These are phyloP conservation scores for Betta splendens DNA, from an alignment of 2,797 vertebrate species.

Conservation along the genomic window DNA sequence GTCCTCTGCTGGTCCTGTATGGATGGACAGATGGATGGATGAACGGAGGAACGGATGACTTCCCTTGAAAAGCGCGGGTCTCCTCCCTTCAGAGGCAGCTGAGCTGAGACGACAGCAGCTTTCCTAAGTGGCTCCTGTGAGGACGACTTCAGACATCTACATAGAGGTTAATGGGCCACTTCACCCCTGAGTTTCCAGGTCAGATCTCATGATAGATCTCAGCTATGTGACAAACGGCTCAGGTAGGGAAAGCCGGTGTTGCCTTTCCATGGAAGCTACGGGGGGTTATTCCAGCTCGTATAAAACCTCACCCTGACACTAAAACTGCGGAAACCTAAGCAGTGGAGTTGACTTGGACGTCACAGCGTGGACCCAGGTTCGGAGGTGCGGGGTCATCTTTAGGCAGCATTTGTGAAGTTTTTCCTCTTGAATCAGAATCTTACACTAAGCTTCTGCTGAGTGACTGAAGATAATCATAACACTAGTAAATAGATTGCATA, in stretches of 20 bases:
- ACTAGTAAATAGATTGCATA: too few species aligned
- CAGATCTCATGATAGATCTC: constrained; percentile 45
- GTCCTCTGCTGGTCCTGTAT: constrained; percentile 14
- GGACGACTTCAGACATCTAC: constrained; percentile 29
- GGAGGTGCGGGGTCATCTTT: too few species aligned
- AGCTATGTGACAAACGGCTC: constrained; percentile 15
- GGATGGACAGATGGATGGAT: constrained; percentile 17
- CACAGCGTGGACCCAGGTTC: too few species aligned
- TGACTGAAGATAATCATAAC: too few species aligned
- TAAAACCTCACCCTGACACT: too few species aligned
- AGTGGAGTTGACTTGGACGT: too few species aligned
- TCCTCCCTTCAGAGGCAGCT: constrained; percentile 23
- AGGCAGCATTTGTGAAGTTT: too few species aligned
- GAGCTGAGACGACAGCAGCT: constrained; percentile 39
- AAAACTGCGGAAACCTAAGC: too few species aligned
- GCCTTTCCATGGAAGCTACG: neutral
- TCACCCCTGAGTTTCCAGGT: constrained; percentile 55
- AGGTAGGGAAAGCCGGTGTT: neutral
- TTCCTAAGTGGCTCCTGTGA: constrained; percentile 53
- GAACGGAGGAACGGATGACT: constrained; percentile 45
- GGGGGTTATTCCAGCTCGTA: neutral
- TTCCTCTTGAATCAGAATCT: too few species aligned
- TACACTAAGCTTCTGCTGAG: too few species aligned
- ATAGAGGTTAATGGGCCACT: constrained; percentile 63
- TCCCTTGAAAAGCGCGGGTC: constrained; percentile 34